These are phyloP conservation scores for Rhynchomys soricoides DNA, from an alignment of 2,113 vertebrate genomes.

Conservation along the genomic window DNA sequence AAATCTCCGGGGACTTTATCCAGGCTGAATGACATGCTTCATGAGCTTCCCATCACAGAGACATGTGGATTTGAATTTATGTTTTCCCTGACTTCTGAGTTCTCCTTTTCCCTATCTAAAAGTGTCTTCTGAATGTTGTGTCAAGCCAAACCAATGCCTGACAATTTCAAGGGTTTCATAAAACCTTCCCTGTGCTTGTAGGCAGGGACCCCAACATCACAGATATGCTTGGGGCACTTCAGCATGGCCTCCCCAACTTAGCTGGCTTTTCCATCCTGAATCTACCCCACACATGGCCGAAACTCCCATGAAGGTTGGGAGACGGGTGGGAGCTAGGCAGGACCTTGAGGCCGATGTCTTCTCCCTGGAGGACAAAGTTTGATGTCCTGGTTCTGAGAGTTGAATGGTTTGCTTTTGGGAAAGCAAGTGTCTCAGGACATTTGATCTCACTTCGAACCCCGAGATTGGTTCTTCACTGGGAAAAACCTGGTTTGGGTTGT, in stretches of 20 bases:
- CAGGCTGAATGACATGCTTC: neutral
- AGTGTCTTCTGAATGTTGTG: neutral
- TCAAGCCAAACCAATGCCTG: neutral
- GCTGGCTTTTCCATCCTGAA: neutral
- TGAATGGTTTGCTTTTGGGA: neutral
- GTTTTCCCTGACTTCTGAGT: neutral
- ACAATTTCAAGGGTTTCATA: neutral
- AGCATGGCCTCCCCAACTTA: neutral
- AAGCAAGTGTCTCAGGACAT: too few relatives aligned
- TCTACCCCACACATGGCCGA: neutral
- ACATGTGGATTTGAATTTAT: neutral
- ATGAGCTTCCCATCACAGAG: accelerated
- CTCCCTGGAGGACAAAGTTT: neutral
- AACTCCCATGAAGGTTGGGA: neutral
- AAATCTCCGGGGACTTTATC: neutral
- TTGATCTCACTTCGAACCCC: too few relatives aligned
- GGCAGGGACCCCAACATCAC: accelerated
- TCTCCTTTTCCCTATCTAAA: neutral
- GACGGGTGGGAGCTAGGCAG: neutral
- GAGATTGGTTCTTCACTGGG: too few relatives aligned
- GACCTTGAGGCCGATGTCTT: neutral
- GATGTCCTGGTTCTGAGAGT: neutral
- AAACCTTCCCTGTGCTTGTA: accelerated
- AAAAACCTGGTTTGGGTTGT: too few relatives aligned
- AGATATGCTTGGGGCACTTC: neutral